Conservation (phyloP, 2,888 invertebrate species). For the Blera fallax region DNA sequence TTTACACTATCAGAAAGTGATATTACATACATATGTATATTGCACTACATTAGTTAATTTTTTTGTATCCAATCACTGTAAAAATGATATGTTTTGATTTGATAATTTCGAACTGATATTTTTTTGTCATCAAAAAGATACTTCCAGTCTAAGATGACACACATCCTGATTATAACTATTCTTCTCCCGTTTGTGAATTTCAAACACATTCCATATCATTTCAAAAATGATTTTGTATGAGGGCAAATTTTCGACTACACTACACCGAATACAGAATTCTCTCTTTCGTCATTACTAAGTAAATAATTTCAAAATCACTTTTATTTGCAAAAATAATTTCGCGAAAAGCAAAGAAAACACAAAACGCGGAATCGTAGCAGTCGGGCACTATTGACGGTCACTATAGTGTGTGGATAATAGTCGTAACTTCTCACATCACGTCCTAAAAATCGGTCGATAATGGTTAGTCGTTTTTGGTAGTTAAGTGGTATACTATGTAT, state of each 20-base stretch:
- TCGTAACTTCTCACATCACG: slow-evolving; percentile 36
- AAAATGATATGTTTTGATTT: slow-evolving; percentile 49
- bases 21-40: slow-evolving; percentile 9
- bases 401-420: background rate
- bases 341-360: background rate
- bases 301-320: slow-evolving; percentile 17
- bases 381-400: background rate
- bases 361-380: slow-evolving; percentile 13
- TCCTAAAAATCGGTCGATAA: slow-evolving; percentile 56
- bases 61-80: slow-evolving; percentile 3
- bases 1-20: background rate
- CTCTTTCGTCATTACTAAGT: slow-evolving; percentile 5
- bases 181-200: background rate
- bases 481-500: background rate
- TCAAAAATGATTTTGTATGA: background rate
- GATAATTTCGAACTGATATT: slow-evolving; percentile 13
- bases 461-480: background rate
- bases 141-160: slow-evolving; percentile 23
- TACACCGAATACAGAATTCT: slow-evolving; percentile 35
- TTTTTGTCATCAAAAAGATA: slow-evolving; percentile 20
- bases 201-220: slow-evolving; percentile 3
- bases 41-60: slow-evolving; percentile 38
- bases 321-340: slow-evolving; percentile 7
- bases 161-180: slow-evolving; percentile 23
- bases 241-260: background rate